phyloP scores from a whole-genome alignment of 1,140 invertebrate species.

The Galendromus occidentalis region DNA sequence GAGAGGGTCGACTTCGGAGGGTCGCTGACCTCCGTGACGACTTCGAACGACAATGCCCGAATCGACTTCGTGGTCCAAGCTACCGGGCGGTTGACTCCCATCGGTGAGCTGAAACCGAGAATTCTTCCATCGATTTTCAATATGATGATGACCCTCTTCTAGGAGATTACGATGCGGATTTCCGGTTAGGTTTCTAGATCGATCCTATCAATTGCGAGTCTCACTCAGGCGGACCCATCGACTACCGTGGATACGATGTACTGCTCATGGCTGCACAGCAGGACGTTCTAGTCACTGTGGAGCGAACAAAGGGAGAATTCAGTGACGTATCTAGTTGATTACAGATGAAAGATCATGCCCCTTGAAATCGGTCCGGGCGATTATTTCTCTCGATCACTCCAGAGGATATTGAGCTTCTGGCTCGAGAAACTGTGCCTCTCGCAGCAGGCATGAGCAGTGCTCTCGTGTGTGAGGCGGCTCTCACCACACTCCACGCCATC shows the following conservation, averaged over 20 bases:
- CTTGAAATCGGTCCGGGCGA: background rate
- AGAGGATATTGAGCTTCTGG: constrained; percentile 31
- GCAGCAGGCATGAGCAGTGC: constrained; percentile 89
- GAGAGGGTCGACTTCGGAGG: background rate
- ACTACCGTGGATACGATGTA: constrained; percentile 92
- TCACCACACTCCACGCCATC: constrained; percentile 57
- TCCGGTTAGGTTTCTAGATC: no score
- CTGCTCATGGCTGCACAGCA: constrained; percentile 93
- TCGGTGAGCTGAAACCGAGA: constrained; percentile 35
- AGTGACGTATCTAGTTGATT: background rate
- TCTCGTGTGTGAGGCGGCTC: constrained; percentile 70
- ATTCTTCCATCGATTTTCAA: background rate
- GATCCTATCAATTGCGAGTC: constrained; percentile 13
- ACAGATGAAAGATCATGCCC: background rate
- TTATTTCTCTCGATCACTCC: background rate
- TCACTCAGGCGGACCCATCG: constrained; percentile 66
- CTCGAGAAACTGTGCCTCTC: constrained; percentile 67
- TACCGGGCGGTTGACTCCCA: constrained; percentile 74
- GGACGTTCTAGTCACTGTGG: constrained; percentile 59
- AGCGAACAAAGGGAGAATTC: constrained; percentile 23
- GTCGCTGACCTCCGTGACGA: background rate
- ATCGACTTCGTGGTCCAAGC: constrained; percentile 29
- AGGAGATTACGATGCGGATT: no score
- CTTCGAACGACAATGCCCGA: background rate
- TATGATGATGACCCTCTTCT: no score